phyloP scores from a whole-genome alignment of 2,888 invertebrate genomes.

The Eristalinus sepulchralis region DNA sequence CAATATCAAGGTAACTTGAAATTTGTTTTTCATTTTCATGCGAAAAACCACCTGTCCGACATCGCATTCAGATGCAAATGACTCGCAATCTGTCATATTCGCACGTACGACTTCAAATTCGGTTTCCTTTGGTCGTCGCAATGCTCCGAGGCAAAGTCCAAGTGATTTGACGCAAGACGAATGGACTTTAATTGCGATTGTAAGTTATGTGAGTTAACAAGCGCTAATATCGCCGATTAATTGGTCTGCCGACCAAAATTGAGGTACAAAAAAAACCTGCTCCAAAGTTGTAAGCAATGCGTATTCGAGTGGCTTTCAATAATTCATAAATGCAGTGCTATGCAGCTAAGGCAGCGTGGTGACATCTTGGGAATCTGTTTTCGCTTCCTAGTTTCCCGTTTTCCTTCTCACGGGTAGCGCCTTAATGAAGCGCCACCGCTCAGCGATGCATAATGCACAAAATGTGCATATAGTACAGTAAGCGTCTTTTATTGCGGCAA shows the following conservation, averaged over 20 bases:
- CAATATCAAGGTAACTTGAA: not conserved
- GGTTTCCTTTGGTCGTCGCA: not conserved
- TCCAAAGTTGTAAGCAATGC: not conserved
- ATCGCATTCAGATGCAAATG: constrained; percentile 24
- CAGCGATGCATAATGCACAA: not conserved
- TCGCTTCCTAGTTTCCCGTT: not conserved
- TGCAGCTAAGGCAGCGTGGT: not conserved
- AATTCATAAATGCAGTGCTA: not conserved
- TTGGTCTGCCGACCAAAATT: not conserved
- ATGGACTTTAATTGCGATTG: not conserved
- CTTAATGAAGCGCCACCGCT: not conserved
- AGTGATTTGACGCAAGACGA: not conserved
- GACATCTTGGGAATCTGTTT: not conserved
- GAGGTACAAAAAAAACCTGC: not conserved
- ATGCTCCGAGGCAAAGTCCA: not conserved
- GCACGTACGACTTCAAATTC: not conserved
- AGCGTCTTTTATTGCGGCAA: not conserved
- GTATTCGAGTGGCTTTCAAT: not conserved
- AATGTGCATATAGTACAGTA: not conserved
- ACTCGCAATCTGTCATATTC: constrained; percentile 16
- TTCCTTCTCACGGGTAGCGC: not conserved
- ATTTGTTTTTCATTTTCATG: not conserved
- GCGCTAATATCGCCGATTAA: not conserved
- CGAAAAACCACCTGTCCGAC: not conserved
- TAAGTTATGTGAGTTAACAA: not conserved